Base-by-base conservation (phyloP, 2,113 vertebrate genomes). In the Coturnix japonica region DNA sequence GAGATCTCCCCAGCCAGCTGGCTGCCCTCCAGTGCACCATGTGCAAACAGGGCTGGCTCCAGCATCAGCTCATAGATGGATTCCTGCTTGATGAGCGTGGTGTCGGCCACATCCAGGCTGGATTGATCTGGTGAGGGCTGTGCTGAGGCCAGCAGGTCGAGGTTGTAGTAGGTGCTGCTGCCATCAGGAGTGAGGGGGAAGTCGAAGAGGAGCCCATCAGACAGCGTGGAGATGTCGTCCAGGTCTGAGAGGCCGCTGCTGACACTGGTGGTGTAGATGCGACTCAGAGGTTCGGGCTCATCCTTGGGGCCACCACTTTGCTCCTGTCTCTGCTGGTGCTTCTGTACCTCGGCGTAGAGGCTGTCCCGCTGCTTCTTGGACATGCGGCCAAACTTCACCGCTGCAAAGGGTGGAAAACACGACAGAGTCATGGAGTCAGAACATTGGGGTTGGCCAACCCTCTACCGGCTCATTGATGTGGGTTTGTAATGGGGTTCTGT, bases 301-400 rank as follows among this genome's bases (percentile, higher is more conserved):
- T 98, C 98, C 39, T 98, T 98, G 28, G 84, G 7, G 25, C 87
- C 93, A 0, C 91, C 37, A 3, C 80, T 81, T 71, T 97, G 97
- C 87, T 99, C 98, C 96, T 98, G 98, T 69, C 96, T 98, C 96
- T 98, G 98, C 89, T 99, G 98, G 94, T 99, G 98, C 78, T 98
- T 99, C 97, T 99, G 98, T 60, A 99, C 98, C 96, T 99, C 98
- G 0, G 98, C 98, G 1, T 99, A 99, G 30, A 99, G 97, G 92
- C 98, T 98, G 97, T 99, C 98, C 7, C 98, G 97, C 95, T 99
- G 98, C 95, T 99, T 99, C 95, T 99, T 99, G 5, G 98, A 99
- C 98, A 99, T 99, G 81, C 98, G 98, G n/a, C 98, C 98, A 4
- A 99, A 99, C 94, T 99, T 99, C 90, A 99, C 98, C 8, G 98